A percentile compares a stretch with the other conserved stretches of the same genome.
phyloP scores from a whole-genome alignment of 2,113 vertebrate genomes.

The Hylia prasina region DNA sequence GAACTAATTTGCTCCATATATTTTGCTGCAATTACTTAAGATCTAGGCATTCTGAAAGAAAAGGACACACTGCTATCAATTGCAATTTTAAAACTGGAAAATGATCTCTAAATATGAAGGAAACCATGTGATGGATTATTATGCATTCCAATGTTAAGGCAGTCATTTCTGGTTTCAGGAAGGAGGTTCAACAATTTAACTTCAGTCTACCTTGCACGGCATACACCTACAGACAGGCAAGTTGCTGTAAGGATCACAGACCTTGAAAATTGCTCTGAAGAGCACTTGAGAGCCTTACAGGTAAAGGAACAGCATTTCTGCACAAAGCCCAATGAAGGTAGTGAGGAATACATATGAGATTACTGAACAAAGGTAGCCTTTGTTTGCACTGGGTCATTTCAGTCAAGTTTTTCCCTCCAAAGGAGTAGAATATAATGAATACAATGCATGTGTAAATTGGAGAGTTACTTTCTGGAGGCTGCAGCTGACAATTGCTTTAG shows the following conservation, averaged over 20 bases:
- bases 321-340: background rate
- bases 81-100: background rate
- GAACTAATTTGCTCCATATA: background rate
- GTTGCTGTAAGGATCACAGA: conserved; percentile 92
- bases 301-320: conserved; percentile 67
- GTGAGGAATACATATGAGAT: background rate
- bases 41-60: background rate
- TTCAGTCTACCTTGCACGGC: conserved; percentile 87
- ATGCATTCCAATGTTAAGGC: background rate
- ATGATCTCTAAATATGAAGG: background rate
- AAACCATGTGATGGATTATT: background rate
- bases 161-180: conserved; percentile 73
- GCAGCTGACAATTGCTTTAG: background rate
- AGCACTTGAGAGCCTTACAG: conserved; percentile 89
- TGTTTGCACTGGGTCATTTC: background rate
- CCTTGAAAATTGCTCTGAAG: conserved; percentile 91
- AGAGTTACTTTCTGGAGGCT: background rate
- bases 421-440: background rate
- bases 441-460: background rate
- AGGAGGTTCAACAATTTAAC: conserved; percentile 91
- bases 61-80: background rate
- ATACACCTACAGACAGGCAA: conserved; percentile 84
- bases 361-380: background rate
- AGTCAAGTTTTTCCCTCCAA: background rate
- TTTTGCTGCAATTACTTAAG: background rate